These are phyloP conservation scores for Bombylius major DNA, from an alignment of 2,888 invertebrate species.

Conservation along the genomic window DNA sequence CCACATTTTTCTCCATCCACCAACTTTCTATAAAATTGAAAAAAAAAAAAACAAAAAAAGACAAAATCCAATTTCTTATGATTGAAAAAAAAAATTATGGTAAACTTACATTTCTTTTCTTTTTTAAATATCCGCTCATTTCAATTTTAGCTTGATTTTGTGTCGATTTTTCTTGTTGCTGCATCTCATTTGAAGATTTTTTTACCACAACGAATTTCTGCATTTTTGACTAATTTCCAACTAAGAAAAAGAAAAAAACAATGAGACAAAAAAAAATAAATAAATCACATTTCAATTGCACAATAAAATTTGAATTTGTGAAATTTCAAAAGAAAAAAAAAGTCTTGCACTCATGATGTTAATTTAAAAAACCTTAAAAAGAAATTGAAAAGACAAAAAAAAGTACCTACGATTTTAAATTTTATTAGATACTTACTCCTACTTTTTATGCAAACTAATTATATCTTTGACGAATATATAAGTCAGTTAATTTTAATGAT, in stretches of 20 bases:
- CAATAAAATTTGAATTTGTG: too few relatives aligned
- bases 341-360: too few relatives aligned
- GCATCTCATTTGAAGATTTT: conserved; percentile 5
- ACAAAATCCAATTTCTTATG: neutral
- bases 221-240: conserved; percentile 8
- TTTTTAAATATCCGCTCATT: conserved; percentile 27
- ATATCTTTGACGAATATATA: too few relatives aligned
- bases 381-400: too few relatives aligned
- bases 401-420: too few relatives aligned
- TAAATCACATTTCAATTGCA: neutral
- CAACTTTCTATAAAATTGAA: conserved; percentile 21
- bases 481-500: too few relatives aligned
- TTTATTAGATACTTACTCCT: too few relatives aligned
- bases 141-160: conserved; percentile 19
- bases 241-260: too few relatives aligned
- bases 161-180: neutral
- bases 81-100: neutral
- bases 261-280: too few relatives aligned
- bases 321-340: too few relatives aligned
- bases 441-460: too few relatives aligned
- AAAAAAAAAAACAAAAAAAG: neutral
- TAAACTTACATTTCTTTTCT: conserved; percentile 25
- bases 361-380: too few relatives aligned
- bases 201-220: conserved; percentile 18
- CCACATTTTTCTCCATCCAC: conserved; percentile 28